Evolutionary conservation across 2,888 invertebrate species (phyloP).

Genomic region (Dysmachus trigonus): DNA sequence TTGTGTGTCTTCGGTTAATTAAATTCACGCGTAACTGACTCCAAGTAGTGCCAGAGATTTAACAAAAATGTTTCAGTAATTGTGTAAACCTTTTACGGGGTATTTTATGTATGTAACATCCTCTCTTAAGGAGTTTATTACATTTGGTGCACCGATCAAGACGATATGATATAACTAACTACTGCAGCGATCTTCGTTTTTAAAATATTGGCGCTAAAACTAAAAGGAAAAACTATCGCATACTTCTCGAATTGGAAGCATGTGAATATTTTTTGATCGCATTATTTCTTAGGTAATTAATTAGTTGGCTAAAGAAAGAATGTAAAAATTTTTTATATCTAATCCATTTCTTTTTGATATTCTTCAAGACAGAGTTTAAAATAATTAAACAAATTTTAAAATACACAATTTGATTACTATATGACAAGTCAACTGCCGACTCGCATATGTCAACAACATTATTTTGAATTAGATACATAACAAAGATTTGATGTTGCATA

Average conservation of each 20-base stretch:
- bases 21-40: background rate
- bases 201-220: background rate
- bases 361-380: background rate
- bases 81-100: background rate
- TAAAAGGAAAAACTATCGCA: background rate
- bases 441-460: too few relatives aligned
- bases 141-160: background rate
- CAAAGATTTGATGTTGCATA: too few relatives aligned
- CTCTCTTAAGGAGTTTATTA: background rate
- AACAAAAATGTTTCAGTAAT: slow-evolving; percentile 4
- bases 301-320: background rate
- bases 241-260: background rate
- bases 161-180: slow-evolving; percentile 11
- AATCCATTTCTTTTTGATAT: background rate
- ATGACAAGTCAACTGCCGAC: background rate
- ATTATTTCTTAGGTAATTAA: background rate
- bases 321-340: background rate
- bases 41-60: background rate
- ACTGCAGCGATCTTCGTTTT: background rate
- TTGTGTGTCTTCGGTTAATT: background rate
- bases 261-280: background rate
- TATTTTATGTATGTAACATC: background rate
- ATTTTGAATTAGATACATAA: background rate
- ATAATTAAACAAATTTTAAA: too few relatives aligned
- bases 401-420: background rate